Evolutionary conservation across 2,797 vertebrate genomes (phyloP).

Genomic region (Melanotaenia pygmaea): DNA sequence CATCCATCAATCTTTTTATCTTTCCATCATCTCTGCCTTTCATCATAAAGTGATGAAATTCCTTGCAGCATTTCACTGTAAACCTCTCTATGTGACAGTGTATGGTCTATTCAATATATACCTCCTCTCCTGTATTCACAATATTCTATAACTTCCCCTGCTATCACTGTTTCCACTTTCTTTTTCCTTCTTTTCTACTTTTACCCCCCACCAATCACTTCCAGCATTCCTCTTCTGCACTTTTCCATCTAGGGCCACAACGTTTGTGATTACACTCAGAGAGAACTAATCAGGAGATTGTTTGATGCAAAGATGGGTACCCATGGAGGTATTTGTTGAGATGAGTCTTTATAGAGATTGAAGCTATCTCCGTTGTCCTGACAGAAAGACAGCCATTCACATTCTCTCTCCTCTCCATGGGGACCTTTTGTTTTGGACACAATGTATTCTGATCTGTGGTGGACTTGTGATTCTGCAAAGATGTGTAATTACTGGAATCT

Average conservation of each 20-base stretch:
- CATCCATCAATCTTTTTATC: constrained; percentile 68
- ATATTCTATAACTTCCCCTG: constrained; percentile 17
- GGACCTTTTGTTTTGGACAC: constrained; percentile 62
- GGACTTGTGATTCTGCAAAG: constrained; percentile 55
- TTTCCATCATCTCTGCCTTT: constrained; percentile 55
- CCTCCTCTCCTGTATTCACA: constrained; percentile 23
- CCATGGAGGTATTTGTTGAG: constrained; percentile 61
- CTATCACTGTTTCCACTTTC: constrained; percentile 20
- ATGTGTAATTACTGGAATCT: constrained; percentile 60
- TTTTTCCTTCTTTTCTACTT: constrained; percentile 35
- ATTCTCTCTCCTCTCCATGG: constrained; percentile 44
- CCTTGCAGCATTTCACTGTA: constrained; percentile 32
- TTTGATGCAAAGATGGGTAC: constrained; percentile 34
- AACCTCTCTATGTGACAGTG: constrained; percentile 33
- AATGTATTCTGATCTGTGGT: constrained; percentile 56
- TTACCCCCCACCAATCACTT: constrained; percentile 46
- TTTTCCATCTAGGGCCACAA: constrained; percentile 40
- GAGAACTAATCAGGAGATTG: constrained; percentile 52
- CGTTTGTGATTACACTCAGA: constrained; percentile 50
- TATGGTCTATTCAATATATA: constrained; percentile 11
- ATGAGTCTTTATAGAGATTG: constrained; percentile 59
- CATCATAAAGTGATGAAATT: constrained; percentile 39
- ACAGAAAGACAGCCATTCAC: constrained; percentile 49
- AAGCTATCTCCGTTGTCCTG: constrained; percentile 47
- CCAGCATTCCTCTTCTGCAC: neutral